These are phyloP conservation scores for Phrixothrix hirtus DNA, from an alignment of 2,888 invertebrate species.

Conservation along the genomic window DNA sequence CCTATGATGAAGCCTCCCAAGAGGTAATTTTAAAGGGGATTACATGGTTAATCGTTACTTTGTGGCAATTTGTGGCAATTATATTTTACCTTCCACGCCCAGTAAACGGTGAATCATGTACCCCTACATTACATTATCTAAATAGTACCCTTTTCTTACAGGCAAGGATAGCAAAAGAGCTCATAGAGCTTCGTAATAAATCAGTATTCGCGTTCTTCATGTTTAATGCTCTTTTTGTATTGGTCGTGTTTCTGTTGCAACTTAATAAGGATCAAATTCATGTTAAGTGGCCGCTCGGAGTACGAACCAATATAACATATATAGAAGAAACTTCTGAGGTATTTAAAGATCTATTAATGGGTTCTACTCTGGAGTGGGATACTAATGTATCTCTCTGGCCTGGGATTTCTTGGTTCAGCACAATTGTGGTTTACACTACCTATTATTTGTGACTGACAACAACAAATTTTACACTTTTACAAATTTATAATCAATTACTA, in stretches of 20 bases:
- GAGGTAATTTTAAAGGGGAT: slow-evolving; percentile 73
- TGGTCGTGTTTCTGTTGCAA: slow-evolving; percentile 98
- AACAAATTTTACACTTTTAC: slow-evolving; percentile 14
- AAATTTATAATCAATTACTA: neutral
- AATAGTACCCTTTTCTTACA: slow-evolving; percentile 59
- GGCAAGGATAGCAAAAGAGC: slow-evolving; percentile 86
- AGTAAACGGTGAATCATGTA: slow-evolving; percentile 54
- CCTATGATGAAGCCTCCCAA: slow-evolving; percentile 85
- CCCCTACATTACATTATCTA: slow-evolving; percentile 64
- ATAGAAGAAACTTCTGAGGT: slow-evolving; percentile 93
- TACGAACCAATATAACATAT: slow-evolving; percentile 93
- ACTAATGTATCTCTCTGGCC: slow-evolving; percentile 50
- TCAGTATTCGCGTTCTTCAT: slow-evolving; percentile 98
- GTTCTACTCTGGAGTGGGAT: slow-evolving; percentile 43
- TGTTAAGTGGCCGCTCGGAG: slow-evolving; percentile 95
- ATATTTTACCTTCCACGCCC: slow-evolving; percentile 8
- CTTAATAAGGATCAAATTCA: slow-evolving; percentile 98
- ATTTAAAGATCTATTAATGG: slow-evolving; percentile 42
- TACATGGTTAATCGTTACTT: slow-evolving; percentile 38
- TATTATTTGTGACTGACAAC: slow-evolving; percentile 27
- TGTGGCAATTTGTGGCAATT: neutral
- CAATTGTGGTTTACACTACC: slow-evolving; percentile 23
- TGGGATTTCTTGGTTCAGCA: slow-evolving; percentile 40
- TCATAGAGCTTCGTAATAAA: slow-evolving; percentile 95
- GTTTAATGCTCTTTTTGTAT: slow-evolving; percentile 99